phyloP scores from a whole-genome alignment of 2,888 invertebrate species.

The Rosalia funebris region DNA sequence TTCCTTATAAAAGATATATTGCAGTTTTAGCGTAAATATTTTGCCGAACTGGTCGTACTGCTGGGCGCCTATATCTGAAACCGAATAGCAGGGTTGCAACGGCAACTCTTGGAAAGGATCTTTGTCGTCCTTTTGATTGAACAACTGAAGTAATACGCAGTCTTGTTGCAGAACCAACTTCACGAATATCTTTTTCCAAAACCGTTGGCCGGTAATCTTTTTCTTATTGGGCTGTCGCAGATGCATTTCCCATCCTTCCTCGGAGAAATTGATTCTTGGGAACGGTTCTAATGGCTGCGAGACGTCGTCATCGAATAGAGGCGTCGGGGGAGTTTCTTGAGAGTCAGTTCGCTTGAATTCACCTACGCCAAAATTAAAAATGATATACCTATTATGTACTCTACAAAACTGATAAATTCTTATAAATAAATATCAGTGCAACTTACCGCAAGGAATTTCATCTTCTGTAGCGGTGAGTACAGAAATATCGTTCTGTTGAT shows the following conservation, averaged over 20 bases:
- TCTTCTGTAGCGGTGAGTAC: conserved; percentile 57
- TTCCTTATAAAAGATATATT: conserved; percentile 98
- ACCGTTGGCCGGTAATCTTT: conserved; percentile 91
- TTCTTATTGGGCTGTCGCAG: conserved; percentile 95
- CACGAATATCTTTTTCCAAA: conserved; percentile 97
- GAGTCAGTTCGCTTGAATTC: conserved; percentile 68
- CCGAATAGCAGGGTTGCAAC: conserved; percentile 92
- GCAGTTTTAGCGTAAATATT: conserved; percentile 96
- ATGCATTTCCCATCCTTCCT: conserved; percentile 96
- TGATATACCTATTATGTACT: too few species aligned
- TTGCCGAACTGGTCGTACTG: conserved; percentile 99
- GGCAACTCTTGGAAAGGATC: conserved; percentile 96
- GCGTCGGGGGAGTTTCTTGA: conserved; percentile 89
- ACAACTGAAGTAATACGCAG: conserved; percentile 86
- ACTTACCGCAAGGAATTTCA: conserved; percentile 59
- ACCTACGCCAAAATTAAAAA: too few species aligned
- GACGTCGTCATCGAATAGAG: conserved; percentile 92
- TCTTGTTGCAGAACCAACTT: conserved; percentile 80
- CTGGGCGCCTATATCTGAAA: conserved; percentile 94
- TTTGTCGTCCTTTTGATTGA: conserved; percentile 75
- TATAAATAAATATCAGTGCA: too few species aligned
- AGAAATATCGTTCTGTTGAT: conserved; percentile 68
- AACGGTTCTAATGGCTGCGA: conserved; percentile 93
- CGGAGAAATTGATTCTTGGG: conserved; percentile 79
- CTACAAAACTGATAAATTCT: too few species aligned